Evolutionary conservation across 2,888 invertebrate genomes (phyloP).

Genomic region (Drosophila ustulata): DNA sequence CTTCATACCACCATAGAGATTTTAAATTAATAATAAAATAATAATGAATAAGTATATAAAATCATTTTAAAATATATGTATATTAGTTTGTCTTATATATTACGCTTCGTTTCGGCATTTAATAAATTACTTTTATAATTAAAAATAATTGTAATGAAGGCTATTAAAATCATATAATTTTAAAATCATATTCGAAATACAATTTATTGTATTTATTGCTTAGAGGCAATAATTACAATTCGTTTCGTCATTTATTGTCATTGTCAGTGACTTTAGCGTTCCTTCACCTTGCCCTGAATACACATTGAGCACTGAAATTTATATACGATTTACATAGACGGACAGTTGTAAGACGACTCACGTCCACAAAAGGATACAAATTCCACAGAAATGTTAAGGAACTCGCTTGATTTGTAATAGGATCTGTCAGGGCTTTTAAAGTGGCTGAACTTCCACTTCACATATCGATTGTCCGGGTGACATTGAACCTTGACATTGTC

Average conservation of each 20-base stretch:
- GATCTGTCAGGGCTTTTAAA: conserved; percentile 17
- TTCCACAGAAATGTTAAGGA: conserved; percentile 3
- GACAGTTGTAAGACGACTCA: conserved; percentile 1
- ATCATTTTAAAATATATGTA: too few species aligned
- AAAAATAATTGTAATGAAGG: too few species aligned
- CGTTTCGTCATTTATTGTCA: conserved; percentile 2
- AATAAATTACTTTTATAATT: too few species aligned
- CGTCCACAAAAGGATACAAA: not conserved
- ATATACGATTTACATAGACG: conserved; percentile 3
- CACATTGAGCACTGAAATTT: not conserved
- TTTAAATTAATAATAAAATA: too few species aligned
- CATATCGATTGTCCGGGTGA: conserved; percentile 47
- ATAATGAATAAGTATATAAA: too few species aligned
- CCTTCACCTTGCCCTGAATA: conserved; percentile 25
- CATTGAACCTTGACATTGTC: conserved; percentile 59
- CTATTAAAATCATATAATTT: too few species aligned
- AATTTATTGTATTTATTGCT: too few species aligned
- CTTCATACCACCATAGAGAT: too few species aligned
- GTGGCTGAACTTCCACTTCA: not conserved
- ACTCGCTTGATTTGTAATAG: conserved; percentile 7
- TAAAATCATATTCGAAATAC: too few species aligned
- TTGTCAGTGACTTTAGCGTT: conserved; percentile 7
- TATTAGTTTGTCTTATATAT: too few species aligned
- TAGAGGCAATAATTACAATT: not conserved
- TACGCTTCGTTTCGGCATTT: too few species aligned